Base-by-base conservation (phyloP, 2,797 vertebrate species). In the Potorous gilbertii region DNA sequence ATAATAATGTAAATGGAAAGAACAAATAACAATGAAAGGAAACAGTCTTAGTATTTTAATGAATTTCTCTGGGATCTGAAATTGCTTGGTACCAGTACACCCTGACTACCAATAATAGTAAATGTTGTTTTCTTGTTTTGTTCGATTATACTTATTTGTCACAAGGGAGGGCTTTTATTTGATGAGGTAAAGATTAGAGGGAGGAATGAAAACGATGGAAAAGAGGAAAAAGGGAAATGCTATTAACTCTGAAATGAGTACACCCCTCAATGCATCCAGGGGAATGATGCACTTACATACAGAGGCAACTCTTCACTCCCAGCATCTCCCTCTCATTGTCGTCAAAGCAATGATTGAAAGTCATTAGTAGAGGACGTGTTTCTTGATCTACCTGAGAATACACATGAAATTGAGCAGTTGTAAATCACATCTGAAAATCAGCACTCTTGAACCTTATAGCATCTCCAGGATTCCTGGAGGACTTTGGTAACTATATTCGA, bases 371-470 rank as follows among this genome's bases (percentile, higher is more conserved):
- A 91, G 28, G 1, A 12, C 50, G 54, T 40, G 95, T 89, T 52
- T 56, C 52, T 16, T 66, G 55, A 94, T 90, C 91, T 50, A 74
- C 46, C 74, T 93, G 90, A 96, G 50, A 91, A 90, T n/a, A 27
- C 52, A 55, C 14, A 57, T 93, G 16, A 94, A 50, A 93, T 92
- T 74, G 74, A 91, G 28, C 34, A 12, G 52, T 27, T 9, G 4
- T 92, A 81, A 56, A 91, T 59, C 29, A 46, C 34, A 93, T 55
- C 54, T 28, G 56, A 94, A 97, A 94, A 34, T 50, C 62, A 62
- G 46, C 46, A 24, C 0, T 4, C 10, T 2, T 40, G 92, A 62
- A 21, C 13, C 56, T 54, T 24, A 50, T 13, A 13, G 55, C 57
- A 74, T 55, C 46, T 54, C 46, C 40, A 56, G 31, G 54, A 29